A percentile compares a stretch with the other conserved stretches of the same genome.
Conservation (phyloP, 2,113 vertebrate genomes). For the Litocranius walleri region DNA sequence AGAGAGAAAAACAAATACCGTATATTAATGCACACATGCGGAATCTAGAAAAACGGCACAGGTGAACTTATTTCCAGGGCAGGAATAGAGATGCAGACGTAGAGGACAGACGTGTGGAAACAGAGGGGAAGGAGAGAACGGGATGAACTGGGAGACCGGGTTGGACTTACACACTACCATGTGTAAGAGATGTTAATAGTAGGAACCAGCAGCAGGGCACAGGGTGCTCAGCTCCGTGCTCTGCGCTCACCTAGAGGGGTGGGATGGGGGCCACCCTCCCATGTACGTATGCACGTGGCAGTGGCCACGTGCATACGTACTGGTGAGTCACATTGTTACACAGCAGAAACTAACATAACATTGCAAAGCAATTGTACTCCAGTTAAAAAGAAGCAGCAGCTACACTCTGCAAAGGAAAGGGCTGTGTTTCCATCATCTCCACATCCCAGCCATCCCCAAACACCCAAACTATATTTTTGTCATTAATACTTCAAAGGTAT, state of each 20-base stretch:
- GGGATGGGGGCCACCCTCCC: background rate
- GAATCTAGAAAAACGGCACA: background rate
- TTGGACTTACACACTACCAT: background rate
- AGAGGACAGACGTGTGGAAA: background rate
- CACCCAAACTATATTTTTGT: background rate
- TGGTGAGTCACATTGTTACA: background rate
- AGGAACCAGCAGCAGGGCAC: background rate
- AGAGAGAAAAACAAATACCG: background rate
- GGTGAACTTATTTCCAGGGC: background rate
- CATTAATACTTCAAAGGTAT: background rate
- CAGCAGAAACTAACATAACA: background rate
- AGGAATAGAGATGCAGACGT: background rate
- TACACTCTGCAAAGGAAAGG: accelerated
- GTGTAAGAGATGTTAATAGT: background rate
- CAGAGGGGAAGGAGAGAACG: background rate
- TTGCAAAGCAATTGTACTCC: background rate
- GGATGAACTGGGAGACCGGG: background rate
- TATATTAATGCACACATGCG: background rate
- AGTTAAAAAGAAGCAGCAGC: background rate
- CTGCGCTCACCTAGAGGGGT: background rate
- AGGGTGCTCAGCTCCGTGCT: background rate
- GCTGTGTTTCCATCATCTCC: background rate
- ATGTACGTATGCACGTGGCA: background rate
- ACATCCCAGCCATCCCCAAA: background rate
- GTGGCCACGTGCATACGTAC: accelerated